phyloP scores from a whole-genome alignment of 2,113 vertebrate species.

The Poecilia latipinna region DNA sequence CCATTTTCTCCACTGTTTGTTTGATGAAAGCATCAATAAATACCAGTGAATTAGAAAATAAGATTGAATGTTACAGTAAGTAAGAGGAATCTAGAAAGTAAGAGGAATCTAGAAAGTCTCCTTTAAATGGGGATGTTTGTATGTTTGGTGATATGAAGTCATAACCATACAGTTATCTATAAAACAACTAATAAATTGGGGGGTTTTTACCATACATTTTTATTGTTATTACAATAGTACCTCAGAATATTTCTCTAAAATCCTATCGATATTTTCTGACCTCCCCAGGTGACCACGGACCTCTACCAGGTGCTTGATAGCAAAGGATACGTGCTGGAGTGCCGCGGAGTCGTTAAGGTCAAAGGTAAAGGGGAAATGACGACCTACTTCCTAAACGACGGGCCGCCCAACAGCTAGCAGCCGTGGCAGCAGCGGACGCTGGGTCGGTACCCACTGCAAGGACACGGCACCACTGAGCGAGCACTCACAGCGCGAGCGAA shows the following conservation, averaged over 20 bases:
- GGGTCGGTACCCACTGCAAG: constrained; percentile 58
- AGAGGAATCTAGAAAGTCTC: too few species aligned
- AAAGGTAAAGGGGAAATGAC: constrained; percentile 99
- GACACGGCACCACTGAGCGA: constrained; percentile 67
- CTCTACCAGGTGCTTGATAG: constrained; percentile 90
- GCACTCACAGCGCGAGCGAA: constrained; percentile 63
- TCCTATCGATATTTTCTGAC: neutral
- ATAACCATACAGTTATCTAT: too few species aligned
- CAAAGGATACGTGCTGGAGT: constrained; percentile 93
- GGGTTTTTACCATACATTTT: too few species aligned
- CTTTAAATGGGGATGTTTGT: too few species aligned
- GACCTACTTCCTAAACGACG: constrained; percentile 95
- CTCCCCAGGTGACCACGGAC: constrained; percentile 90
- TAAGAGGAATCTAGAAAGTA: too few species aligned
- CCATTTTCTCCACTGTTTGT: too few species aligned
- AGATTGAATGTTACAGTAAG: too few species aligned
- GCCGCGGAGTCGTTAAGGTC: constrained; percentile 92
- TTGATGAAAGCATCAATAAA: too few species aligned
- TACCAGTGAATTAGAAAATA: too few species aligned
- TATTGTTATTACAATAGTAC: too few species aligned
- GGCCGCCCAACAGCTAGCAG: constrained; percentile 89
- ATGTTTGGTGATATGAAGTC: too few species aligned
- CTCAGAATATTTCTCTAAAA: neutral
- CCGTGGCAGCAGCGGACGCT: constrained; percentile 50
- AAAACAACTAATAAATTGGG: too few species aligned